A percentile compares a stretch with the other conserved stretches of the same genome.
phyloP scores from a whole-genome alignment of 2,113 vertebrate genomes.

The Pluvialis apricaria region DNA sequence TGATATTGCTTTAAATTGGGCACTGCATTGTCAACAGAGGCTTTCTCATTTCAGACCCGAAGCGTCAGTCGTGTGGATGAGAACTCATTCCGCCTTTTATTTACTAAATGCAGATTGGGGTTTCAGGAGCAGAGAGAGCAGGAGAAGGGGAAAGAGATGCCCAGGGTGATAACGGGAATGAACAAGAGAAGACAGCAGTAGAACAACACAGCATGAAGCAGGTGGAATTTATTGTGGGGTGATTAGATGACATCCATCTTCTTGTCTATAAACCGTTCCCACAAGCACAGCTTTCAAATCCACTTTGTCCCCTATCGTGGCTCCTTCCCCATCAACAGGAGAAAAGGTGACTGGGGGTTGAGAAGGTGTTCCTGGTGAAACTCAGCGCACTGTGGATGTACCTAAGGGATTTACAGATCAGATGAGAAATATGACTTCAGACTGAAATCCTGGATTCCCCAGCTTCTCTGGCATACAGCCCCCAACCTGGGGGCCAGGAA shows the following conservation, averaged over 20 bases:
- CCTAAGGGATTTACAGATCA: neutral
- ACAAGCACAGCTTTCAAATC: neutral
- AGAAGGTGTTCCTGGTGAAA: neutral
- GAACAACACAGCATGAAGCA: neutral
- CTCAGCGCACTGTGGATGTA: neutral
- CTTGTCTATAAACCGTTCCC: conserved; percentile 16
- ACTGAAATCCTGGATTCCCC: neutral
- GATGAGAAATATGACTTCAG: neutral
- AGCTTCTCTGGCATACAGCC: neutral
- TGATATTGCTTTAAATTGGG: conserved; percentile 57
- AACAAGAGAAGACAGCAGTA: neutral
- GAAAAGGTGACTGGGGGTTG: neutral
- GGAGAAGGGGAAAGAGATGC: neutral
- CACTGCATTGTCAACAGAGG: neutral
- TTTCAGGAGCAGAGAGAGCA: neutral
- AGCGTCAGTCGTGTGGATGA: neutral
- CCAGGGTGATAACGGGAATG: conserved; percentile 13
- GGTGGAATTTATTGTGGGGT: neutral
- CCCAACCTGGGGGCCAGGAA: neutral
- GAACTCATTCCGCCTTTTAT: conserved; percentile 7
- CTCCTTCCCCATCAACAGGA: neutral
- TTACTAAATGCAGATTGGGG: conserved; percentile 43
- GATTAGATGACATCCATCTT: conserved; percentile 42
- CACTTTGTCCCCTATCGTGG: neutral
- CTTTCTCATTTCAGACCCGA: conserved; percentile 29